Percentiles rank a stretch among this genome's conserved stretches.
phyloP scores from a whole-genome alignment of 2,888 invertebrate species.

The Kryphioiulus occultus region DNA sequence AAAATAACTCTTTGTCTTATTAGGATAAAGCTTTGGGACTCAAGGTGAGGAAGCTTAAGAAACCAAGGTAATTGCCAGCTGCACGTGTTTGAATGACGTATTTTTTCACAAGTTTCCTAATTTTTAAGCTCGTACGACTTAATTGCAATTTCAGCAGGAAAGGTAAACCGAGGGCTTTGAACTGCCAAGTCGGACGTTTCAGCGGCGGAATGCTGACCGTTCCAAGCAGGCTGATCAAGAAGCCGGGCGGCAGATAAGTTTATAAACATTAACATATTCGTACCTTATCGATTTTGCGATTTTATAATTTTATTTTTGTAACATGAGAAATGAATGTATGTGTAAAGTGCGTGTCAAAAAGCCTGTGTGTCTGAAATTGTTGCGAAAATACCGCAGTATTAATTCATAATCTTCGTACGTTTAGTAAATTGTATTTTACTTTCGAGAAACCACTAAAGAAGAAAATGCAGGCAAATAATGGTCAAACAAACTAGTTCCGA shows the following conservation, averaged over 20 bases:
- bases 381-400: neutral
- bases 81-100: neutral
- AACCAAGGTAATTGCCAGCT: neutral
- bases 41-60: neutral
- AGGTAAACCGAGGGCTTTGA: neutral
- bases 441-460: too few relatives aligned
- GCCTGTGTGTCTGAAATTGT: neutral
- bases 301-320: neutral
- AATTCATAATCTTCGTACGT: too few relatives aligned
- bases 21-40: neutral
- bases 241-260: neutral
- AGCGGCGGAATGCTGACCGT: neutral
- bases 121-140: neutral
- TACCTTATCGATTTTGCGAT: neutral
- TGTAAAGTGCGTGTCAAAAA: too few relatives aligned
- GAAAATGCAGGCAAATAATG: too few relatives aligned
- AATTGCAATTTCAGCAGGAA: neutral
- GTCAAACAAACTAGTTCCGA: too few relatives aligned
- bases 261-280: neutral
- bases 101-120: neutral
- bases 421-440: too few relatives aligned
- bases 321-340: neutral
- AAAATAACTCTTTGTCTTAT: neutral
- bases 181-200: slow-evolving; percentile 11
- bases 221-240: neutral